These are phyloP conservation scores for Phodopus roborovskii DNA, from an alignment of 2,113 vertebrate species.

Conservation along the genomic window DNA sequence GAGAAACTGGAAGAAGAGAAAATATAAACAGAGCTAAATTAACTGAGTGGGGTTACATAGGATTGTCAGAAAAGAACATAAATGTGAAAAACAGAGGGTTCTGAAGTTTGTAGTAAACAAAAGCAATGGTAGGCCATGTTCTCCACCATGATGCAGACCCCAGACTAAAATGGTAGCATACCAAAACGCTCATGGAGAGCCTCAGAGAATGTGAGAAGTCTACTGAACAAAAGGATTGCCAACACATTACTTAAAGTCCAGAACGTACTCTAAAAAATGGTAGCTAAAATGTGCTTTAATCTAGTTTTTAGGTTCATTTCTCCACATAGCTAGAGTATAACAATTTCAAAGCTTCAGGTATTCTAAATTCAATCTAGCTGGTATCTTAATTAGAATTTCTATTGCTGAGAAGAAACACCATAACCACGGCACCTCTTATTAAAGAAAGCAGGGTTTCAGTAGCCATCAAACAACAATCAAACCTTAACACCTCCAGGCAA, in stretches of 20 bases:
- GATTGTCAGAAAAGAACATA: background rate
- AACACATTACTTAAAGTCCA: no score
- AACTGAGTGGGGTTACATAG: background rate
- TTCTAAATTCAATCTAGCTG: background rate
- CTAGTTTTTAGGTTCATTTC: background rate
- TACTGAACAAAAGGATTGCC: constrained; percentile 85
- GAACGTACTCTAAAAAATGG: background rate
- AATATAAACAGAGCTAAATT: background rate
- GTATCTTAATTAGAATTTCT: background rate
- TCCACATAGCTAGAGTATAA: no score
- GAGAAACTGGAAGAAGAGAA: background rate
- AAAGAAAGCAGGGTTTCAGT: background rate
- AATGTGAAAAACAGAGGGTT: background rate
- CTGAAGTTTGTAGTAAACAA: background rate
- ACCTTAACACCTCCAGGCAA: background rate
- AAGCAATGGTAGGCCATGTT: background rate
- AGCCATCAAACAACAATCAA: background rate
- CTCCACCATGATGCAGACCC: constrained; percentile 84
- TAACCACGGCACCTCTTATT: background rate
- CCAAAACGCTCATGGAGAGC: constrained; percentile 93
- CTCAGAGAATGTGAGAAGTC: constrained; percentile 95
- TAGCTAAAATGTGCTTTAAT: background rate
- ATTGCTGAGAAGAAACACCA: background rate
- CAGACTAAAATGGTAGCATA: constrained; percentile 93
- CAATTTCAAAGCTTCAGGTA: no score